Evolutionary conservation across 2,797 vertebrate species (phyloP), one percentile per base, ranked within the genome.

Genomic region (Austrolebias charrua): DNA sequence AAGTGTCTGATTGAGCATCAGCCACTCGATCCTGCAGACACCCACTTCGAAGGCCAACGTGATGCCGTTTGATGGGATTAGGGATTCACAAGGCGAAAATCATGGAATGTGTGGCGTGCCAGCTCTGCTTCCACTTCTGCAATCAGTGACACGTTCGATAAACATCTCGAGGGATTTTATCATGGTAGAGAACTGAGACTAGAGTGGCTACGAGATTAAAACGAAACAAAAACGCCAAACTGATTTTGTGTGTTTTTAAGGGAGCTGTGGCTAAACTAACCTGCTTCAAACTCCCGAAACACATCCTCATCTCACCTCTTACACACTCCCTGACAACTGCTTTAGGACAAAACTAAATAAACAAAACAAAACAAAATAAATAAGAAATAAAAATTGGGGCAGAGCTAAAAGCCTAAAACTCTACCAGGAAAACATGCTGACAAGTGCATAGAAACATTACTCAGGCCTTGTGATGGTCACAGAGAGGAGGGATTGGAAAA

Each of bases 371-470:
- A n/a, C n/a, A n/a, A 24, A 24, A 24, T 24, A 24, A 24, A 24
- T 24, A 24, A 24, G 24, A 24, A 24, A 24, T 38, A 87, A 71
- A n/a, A 68, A 81, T 81, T 66, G 67, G 71, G 82, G 82, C 75
- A 71, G 83, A 90, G 89, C 72, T 24, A 24, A 90, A 86, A 89
- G 78, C 63, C 4, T 10, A 11, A 6, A 12, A 12, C 80, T 89
- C 83, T 89, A 87, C 77, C 86, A 85, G 85, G 83, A 88, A 87
- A 90, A 91, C 88, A 88, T 92, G 90, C 84, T 86, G 87, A 90
- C 88, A 93, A 92, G 91, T 93, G 92, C 92, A 92, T 93, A 94
- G 91, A 89, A 92, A 90, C 82, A 86, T 92, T 86, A 91, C 87
- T 91, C 82, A 88, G 88, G 88, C 89, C 89, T 91, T 87, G 79